Percentiles rank a stretch among this genome's conserved stretches.
phyloP scores from a whole-genome alignment of 2,888 invertebrate genomes.

The Blastobasis adustella region DNA sequence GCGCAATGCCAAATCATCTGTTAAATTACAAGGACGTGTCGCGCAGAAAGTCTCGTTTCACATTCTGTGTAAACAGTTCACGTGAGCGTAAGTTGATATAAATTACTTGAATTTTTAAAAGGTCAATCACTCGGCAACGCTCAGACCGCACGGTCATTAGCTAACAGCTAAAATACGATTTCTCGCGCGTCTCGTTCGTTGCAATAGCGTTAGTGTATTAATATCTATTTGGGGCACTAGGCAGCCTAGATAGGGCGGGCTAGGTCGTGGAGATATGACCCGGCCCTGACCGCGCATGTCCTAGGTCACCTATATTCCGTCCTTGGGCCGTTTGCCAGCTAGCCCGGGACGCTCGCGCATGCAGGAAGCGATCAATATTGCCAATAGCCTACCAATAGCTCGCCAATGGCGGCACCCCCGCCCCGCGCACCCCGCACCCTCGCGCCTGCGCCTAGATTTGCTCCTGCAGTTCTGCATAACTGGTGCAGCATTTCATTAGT shows the following conservation, averaged over 20 bases:
- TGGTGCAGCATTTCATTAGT: neutral
- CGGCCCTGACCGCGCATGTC: conserved; percentile 54
- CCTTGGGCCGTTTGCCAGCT: conserved; percentile 60
- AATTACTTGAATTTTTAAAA: no score
- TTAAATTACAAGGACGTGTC: conserved; percentile 6
- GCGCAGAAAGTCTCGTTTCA: neutral
- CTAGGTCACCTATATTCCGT: conserved; percentile 54
- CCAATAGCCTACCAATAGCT: conserved; percentile 23
- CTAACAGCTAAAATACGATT: no score
- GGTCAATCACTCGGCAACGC: no score
- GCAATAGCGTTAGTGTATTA: no score
- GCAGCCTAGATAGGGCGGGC: neutral
- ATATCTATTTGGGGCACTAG: no score
- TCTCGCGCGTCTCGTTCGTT: no score
- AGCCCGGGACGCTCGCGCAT: conserved; percentile 18
- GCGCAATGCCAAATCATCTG: conserved; percentile 4
- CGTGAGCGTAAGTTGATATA: no score
- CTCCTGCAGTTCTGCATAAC: neutral
- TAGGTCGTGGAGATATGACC: conserved; percentile 16
- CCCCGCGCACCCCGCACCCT: conserved; percentile 7
- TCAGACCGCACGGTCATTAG: no score
- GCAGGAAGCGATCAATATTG: conserved; percentile 49
- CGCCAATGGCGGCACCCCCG: conserved; percentile 29
- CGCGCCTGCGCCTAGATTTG: conserved; percentile 12
- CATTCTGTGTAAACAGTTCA: no score